Evolutionary conservation across 1,140 invertebrate species (phyloP).

Genomic region (Drosophila pachea): DNA sequence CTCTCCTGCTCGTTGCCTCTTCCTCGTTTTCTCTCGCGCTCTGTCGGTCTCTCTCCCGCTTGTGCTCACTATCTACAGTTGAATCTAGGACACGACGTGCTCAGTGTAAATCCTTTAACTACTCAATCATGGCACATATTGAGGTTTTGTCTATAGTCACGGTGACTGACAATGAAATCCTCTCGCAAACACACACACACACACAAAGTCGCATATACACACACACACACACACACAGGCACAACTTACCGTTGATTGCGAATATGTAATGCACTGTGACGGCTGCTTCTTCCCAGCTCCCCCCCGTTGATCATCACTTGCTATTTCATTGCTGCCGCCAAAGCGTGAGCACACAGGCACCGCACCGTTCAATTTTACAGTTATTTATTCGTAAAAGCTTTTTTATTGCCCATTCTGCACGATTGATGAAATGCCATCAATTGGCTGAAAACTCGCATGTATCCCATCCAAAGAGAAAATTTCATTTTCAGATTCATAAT

Average conservation of each 20-base stretch:
- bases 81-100: conserved; percentile 39
- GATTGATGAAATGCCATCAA: conserved; percentile 36
- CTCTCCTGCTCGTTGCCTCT: not conserved
- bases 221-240: conserved; percentile 11
- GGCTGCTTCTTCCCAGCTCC: not conserved
- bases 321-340: not conserved
- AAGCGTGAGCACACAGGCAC: too few relatives aligned
- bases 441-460: conserved; percentile 23
- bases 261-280: conserved; percentile 6
- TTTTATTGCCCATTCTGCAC: conserved; percentile 43
- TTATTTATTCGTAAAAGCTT: conserved; percentile 40
- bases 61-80: not conserved
- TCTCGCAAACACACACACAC: conserved; percentile 9
- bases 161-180: conserved; percentile 29
- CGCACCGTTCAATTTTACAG: conserved; percentile 11
- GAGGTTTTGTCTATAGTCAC: conserved; percentile 16
- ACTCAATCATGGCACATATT: conserved; percentile 28
- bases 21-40: not conserved
- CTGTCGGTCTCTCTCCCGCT: not conserved
- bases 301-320: not conserved
- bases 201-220: not conserved
- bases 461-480: conserved; percentile 27
- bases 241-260: conserved; percentile 18
- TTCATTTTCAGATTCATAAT: conserved; percentile 44
- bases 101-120: conserved; percentile 33